A percentile compares a stretch with the other conserved stretches of the same genome.
Evolutionary conservation across 2,888 invertebrate species (phyloP).

Genomic region (Macrosoma leucophasiata): DNA sequence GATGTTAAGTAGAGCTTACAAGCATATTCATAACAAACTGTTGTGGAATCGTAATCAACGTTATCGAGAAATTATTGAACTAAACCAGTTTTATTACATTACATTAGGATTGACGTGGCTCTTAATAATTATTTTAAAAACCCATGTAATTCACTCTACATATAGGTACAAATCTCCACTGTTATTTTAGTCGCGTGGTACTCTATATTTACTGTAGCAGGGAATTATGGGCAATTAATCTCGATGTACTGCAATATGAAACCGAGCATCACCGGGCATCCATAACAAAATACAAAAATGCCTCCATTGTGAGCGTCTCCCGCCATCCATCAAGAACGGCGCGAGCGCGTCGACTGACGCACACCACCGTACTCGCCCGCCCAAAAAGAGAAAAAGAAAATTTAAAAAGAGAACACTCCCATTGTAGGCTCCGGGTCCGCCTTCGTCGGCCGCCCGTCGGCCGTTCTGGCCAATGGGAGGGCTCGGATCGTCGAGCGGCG

Average conservation of each 20-base stretch:
- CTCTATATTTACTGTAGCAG: no score
- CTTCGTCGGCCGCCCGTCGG: constrained; percentile 47
- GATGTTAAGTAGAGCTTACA: no score
- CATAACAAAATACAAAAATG: constrained; percentile 38
- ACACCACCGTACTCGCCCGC: constrained; percentile 63
- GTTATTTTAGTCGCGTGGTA: no score
- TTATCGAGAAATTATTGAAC: no score
- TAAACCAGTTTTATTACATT: no score
- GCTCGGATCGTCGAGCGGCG: constrained; percentile 34
- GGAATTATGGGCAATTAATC: constrained; percentile 19
- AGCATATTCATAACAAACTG: no score
- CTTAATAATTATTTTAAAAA: no score
- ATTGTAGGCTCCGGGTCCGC: constrained; percentile 48
- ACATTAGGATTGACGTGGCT: no score
- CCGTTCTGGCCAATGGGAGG: constrained; percentile 38
- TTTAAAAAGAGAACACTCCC: constrained; percentile 72
- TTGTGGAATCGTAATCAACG: no score
- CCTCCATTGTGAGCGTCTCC: constrained; percentile 39
- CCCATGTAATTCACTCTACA: no score
- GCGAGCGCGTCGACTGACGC: constrained; percentile 65
- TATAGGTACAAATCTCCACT: no score
- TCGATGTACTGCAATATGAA: constrained; percentile 17
- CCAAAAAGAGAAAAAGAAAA: constrained; percentile 74
- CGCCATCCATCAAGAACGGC: constrained; percentile 63
- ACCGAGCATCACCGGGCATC: constrained; percentile 15